Evolutionary conservation across 1,140 invertebrate genomes (phyloP).

Genomic region (Hormaphis cornu): DNA sequence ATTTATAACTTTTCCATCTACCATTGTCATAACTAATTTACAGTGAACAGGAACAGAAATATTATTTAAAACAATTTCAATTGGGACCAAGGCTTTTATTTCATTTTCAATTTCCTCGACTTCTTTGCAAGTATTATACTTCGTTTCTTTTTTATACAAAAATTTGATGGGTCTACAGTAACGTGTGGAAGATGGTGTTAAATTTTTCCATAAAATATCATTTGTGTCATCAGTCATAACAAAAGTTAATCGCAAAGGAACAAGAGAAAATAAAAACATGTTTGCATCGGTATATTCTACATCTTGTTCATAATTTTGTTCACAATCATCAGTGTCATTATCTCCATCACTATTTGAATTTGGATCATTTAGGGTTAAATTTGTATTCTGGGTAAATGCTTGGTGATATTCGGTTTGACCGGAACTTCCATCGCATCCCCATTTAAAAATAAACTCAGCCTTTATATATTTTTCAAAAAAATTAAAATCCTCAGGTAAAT

Average conservation of each 20-base stretch:
- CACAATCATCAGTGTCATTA: no score
- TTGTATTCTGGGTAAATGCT: slow-evolving; percentile 38
- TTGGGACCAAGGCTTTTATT: slow-evolving; percentile 31
- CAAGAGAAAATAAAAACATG: slow-evolving; percentile 39
- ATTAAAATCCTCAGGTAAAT: neutral
- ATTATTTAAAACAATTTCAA: slow-evolving; percentile 32
- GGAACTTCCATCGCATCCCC: slow-evolving; percentile 40
- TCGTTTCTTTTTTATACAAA: slow-evolving; percentile 38
- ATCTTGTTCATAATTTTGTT: neutral
- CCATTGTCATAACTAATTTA: slow-evolving; percentile 41
- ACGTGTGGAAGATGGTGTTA: slow-evolving; percentile 39
- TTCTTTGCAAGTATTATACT: neutral
- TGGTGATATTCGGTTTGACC: slow-evolving; percentile 39
- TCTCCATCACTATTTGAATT: neutral
- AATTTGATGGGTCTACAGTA: slow-evolving; percentile 41
- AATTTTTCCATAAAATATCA: slow-evolving; percentile 40
- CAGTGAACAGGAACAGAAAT: slow-evolving; percentile 36
- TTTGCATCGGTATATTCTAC: slow-evolving; percentile 34
- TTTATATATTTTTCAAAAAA: neutral
- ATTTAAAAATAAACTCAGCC: slow-evolving; percentile 36
- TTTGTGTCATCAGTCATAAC: slow-evolving; percentile 14
- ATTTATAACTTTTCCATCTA: slow-evolving; percentile 45
- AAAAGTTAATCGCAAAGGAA: slow-evolving; percentile 38
- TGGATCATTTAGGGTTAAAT: slow-evolving; percentile 22
- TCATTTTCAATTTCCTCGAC: slow-evolving; percentile 37